A percentile compares a stretch with the other conserved stretches of the same genome.
Evolutionary conservation across 2,888 invertebrate genomes (phyloP).

Genomic region (Urechis unicinctus): DNA sequence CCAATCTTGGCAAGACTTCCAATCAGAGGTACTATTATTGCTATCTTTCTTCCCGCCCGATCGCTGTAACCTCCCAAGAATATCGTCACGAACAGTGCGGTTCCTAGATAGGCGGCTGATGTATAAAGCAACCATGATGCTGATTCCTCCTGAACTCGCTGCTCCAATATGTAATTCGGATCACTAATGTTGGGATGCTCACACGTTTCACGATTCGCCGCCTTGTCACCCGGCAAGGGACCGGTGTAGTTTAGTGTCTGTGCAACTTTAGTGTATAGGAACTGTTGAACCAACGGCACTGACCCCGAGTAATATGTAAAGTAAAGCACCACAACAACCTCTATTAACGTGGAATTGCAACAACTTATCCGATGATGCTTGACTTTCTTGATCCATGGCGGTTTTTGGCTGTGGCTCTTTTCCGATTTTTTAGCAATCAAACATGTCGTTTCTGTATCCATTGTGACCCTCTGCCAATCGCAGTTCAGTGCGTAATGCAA

Average conservation of each 20-base stretch:
- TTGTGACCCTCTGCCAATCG: no score
- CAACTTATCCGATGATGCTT: no score
- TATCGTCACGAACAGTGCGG: not conserved
- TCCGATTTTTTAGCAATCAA: no score
- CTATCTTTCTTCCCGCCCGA: not conserved
- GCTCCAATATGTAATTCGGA: not conserved
- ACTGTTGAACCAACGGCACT: not conserved
- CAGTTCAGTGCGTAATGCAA: no score
- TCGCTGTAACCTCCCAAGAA: not conserved
- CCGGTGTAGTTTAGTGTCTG: not conserved
- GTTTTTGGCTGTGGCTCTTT: no score
- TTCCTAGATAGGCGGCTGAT: not conserved
- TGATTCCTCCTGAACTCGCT: not conserved
- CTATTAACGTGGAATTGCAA: no score
- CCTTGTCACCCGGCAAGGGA: not conserved
- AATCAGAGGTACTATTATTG: not conserved
- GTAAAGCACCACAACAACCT: not conserved
- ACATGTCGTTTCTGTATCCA: no score
- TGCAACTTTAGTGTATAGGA: not conserved
- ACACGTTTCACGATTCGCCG: not conserved
- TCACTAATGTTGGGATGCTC: not conserved
- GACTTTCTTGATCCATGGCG: no score
- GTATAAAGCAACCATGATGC: not conserved
- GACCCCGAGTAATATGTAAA: not conserved
- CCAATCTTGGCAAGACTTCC: not conserved